Conservation (phyloP, 2,797 vertebrate species). For the Sphaeramia orbicularis region DNA sequence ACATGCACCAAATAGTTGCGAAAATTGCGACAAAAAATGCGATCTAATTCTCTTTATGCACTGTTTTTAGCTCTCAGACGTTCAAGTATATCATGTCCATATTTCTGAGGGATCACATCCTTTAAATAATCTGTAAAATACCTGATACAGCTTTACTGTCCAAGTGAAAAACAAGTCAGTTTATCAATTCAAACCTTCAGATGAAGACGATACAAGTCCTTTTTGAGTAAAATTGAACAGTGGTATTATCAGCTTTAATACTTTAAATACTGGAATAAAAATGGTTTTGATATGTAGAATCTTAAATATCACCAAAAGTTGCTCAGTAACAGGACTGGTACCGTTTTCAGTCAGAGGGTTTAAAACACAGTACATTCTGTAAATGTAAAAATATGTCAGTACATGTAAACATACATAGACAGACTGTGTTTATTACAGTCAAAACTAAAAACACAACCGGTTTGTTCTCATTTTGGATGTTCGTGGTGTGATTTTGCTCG, state of each 20-base stretch:
- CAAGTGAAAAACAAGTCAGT: not conserved
- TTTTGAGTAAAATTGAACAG: not conserved
- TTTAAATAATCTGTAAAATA: not conserved
- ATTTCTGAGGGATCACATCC: too few relatives aligned
- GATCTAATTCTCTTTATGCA: too few relatives aligned
- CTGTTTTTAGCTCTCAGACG: too few relatives aligned
- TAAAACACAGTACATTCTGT: constrained; percentile 7
- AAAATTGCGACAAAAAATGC: too few relatives aligned
- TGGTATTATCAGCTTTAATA: not conserved
- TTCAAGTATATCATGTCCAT: too few relatives aligned
- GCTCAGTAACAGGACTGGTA: not conserved
- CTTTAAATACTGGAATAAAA: too few relatives aligned
- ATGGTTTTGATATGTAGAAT: too few relatives aligned
- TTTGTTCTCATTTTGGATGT: not conserved
- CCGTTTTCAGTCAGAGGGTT: constrained; percentile 10
- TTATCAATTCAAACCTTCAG: not conserved
- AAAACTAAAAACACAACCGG: not conserved
- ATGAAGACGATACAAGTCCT: constrained; percentile 23
- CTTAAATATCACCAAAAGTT: too few relatives aligned
- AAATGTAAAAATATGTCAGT: not conserved
- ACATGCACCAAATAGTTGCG: too few relatives aligned
- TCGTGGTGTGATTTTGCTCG: not conserved
- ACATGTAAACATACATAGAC: not conserved
- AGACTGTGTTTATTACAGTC: not conserved
- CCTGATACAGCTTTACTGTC: not conserved